Evolutionary conservation across 2,113 vertebrate species (phyloP).

Genomic region (Nymphicus hollandicus): DNA sequence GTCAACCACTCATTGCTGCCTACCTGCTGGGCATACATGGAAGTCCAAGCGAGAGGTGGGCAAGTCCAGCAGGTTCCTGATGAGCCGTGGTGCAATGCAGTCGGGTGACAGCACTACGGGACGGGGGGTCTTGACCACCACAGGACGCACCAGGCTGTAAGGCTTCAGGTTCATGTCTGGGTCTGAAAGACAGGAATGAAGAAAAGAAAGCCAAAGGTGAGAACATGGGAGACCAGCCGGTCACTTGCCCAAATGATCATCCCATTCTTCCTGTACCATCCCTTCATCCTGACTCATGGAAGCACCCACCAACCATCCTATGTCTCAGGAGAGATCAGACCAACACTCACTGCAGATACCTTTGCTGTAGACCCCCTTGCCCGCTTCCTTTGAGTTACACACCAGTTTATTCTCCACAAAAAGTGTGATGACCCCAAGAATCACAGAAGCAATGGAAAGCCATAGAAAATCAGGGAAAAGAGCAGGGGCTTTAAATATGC

Average conservation of each 20-base stretch:
- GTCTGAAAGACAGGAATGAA: constrained; percentile 52
- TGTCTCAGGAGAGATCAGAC: neutral
- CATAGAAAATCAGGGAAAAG: neutral
- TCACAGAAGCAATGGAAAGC: neutral
- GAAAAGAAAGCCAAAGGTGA: neutral
- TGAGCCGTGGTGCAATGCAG: constrained; percentile 82
- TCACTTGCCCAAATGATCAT: neutral
- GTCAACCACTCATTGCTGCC: neutral
- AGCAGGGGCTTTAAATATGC: neutral
- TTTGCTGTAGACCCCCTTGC: neutral
- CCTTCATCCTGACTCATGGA: neutral
- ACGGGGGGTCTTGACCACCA: constrained; percentile 74
- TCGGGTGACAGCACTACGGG: constrained; percentile 87
- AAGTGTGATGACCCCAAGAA: neutral
- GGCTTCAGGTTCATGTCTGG: constrained; percentile 79
- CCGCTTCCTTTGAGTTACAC: neutral
- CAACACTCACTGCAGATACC: neutral
- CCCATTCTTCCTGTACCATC: neutral
- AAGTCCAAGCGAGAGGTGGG: constrained; percentile 87
- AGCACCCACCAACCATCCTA: neutral
- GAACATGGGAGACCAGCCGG: neutral
- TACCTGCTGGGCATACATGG: constrained; percentile 85
- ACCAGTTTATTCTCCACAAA: neutral
- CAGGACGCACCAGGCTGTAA: constrained; percentile 84
- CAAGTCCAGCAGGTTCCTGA: constrained; percentile 87